Base-by-base conservation (phyloP, 2,888 invertebrate genomes). In the Cephus sareptanus region DNA sequence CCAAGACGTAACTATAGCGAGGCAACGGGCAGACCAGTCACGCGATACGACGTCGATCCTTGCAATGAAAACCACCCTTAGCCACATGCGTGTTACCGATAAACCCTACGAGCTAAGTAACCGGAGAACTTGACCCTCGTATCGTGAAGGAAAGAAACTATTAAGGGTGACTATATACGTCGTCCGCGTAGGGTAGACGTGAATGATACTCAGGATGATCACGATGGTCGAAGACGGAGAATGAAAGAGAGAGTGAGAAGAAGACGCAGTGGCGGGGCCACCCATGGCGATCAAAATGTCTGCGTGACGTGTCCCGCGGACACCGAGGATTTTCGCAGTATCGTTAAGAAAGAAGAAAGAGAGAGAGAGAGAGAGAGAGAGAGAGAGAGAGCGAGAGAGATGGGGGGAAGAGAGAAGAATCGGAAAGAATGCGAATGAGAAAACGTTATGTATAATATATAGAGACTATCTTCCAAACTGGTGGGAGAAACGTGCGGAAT, bases 241-340 rank as follows among this genome's bases (percentile, higher is more conserved):
- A 23, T 9, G 56, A 56, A 23, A 56, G 56, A 4, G 56, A 56
- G 23, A 56, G 56, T 23, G 56, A 23, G 6, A 56, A 56, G 56
- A 56, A 56, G 23, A 56, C 56, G 0, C 56, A 56, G 23, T 56
- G 23, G 56, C 56, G 56, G 56, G 56, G 15, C 56, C 56, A 56
- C 56, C 56, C 56, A 56, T 56, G 56, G 23, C 56, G 56, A 56
- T 56, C 9, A 56, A 56, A 23, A 56, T 9, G 23, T n/a, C 15
- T 30, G 35, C 76, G 56, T 73, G 74, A 68, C 34, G 76, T 56
- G 69, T 74, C 76, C 71, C 74, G 74, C 23, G 69, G 69, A 56
- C 71, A 77, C 75, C 71, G 73, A 75, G 73, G 34, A 74, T 76
- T 74, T 74, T 69, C 74, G 76, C 73, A 40, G 73, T 69, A 30